phyloP scores from a whole-genome alignment of 2,888 invertebrate species.

The Corythucha ciliata region DNA sequence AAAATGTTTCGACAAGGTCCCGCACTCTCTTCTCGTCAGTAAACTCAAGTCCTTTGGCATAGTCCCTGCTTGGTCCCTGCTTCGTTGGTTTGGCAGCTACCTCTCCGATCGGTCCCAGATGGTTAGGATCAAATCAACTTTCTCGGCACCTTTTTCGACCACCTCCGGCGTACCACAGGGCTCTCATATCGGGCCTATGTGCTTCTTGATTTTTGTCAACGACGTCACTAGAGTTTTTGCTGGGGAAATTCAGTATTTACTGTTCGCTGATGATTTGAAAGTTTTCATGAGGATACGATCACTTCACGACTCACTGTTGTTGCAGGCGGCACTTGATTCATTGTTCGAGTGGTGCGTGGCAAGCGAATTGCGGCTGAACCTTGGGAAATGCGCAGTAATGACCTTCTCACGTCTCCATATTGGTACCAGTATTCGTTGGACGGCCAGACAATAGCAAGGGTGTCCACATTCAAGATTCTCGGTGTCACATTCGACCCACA shows the following conservation, averaged over 20 bases:
- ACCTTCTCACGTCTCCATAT: conserved; percentile 6
- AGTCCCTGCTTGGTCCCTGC: no score
- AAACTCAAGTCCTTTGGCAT: no score
- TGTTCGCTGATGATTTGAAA: background rate
- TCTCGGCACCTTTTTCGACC: background rate
- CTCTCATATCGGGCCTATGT: background rate
- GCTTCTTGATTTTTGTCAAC: background rate
- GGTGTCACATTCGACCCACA: no score
- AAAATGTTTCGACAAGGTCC: no score
- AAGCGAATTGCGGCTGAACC: background rate
- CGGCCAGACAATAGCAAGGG: no score
- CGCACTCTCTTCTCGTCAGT: no score
- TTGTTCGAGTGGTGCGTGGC: background rate
- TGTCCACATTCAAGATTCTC: no score
- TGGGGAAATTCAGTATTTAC: background rate
- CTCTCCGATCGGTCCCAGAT: background rate
- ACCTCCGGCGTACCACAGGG: background rate
- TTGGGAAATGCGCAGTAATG: background rate
- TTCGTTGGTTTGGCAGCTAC: background rate
- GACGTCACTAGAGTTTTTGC: background rate
- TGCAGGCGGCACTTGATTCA: background rate
- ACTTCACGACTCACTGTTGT: background rate
- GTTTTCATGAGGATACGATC: background rate
- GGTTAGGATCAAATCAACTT: background rate
- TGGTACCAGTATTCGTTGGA: no score